Evolutionary conservation across 2,888 invertebrate genomes (phyloP), one percentile per base, ranked within the genome.

Genomic region (Volucella inanis): DNA sequence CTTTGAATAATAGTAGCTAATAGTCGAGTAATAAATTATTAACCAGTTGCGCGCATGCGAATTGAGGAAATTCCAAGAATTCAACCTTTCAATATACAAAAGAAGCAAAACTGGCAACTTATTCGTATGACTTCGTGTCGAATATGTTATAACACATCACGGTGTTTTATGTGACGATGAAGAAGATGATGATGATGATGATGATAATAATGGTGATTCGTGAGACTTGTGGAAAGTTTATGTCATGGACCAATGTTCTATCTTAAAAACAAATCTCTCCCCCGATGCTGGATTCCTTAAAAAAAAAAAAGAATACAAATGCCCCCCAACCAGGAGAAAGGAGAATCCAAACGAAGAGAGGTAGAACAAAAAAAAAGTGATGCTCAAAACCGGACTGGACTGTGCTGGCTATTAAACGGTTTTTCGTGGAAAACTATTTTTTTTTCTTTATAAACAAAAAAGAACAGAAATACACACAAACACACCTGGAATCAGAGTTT

Each of bases 341-440:
- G 62, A 72, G 31, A 31, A 31, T 31, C 31, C 31, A 31, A 31
- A 31, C 31, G 31, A 31, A 31, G 31, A 31, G 67, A 64, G 38
- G 18, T 38, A 62, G 9, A 15, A 54, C 18, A 50, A 72, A 45
- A 54, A 10, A 68, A 31, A 39, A 70, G 52, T 61, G 84, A 75
- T 80, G 84, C 79, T 84, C 71, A 85, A 31, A 31, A 80, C 79
- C 75, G 84, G 84, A 77, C 80, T 76, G 70, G 78, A 64, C 75
- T 68, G 39, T 43, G 65, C 50, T 68, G 71, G 55, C 75, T 82
- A 71, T 67, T 85, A 85, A 80, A 80, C 81, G 85, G 85, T 85
- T 85, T 82, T 85, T 80, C 85, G 72, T 85, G 85, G 85, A 85
- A 85, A 84, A 79, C 71, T 52, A 71, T 76, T 61, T 72, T 75